These are phyloP conservation scores for Danio kyathit DNA, from an alignment of 2,797 vertebrate genomes.

Conservation along the genomic window DNA sequence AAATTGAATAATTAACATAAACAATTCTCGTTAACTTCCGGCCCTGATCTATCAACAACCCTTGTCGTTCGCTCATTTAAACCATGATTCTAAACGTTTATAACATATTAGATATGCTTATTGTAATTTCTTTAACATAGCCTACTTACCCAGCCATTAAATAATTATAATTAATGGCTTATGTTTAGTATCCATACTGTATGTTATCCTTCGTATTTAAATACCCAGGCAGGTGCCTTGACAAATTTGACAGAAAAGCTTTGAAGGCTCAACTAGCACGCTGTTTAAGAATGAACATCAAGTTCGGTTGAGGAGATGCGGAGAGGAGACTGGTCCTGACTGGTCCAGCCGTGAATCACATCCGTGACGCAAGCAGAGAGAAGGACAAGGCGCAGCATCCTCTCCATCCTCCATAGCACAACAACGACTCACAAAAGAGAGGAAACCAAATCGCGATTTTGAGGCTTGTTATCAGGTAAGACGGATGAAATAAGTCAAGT, in stretches of 20 bases:
- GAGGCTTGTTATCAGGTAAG: conserved; percentile 71
- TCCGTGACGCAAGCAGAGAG: conserved; percentile 63
- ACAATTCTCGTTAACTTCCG: too few relatives aligned
- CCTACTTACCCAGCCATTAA: neutral
- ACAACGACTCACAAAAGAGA: conserved; percentile 42
- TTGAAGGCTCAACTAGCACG: neutral
- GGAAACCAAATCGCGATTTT: conserved; percentile 1
- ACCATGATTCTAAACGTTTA: too few relatives aligned
- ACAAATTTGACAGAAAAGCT: neutral
- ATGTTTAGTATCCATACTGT: neutral
- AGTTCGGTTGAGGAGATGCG: conserved; percentile 51
- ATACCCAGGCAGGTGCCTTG: neutral
- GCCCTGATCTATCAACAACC: too few relatives aligned
- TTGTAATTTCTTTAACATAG: neutral
- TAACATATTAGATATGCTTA: too few relatives aligned
- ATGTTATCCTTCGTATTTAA: neutral
- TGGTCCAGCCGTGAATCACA: conserved; percentile 63
- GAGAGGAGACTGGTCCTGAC: conserved; percentile 45
- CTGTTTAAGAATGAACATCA: conserved; percentile 23
- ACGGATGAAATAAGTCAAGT: neutral
- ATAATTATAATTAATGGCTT: neutral
- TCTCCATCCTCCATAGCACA: conserved; percentile 55
- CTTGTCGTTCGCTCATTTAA: too few relatives aligned
- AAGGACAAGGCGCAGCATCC: conserved; percentile 53
- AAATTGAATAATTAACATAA: too few relatives aligned